Evolutionary conservation across 2,797 vertebrate species (phyloP).

Genomic region (Kryptopterus vitreolus): DNA sequence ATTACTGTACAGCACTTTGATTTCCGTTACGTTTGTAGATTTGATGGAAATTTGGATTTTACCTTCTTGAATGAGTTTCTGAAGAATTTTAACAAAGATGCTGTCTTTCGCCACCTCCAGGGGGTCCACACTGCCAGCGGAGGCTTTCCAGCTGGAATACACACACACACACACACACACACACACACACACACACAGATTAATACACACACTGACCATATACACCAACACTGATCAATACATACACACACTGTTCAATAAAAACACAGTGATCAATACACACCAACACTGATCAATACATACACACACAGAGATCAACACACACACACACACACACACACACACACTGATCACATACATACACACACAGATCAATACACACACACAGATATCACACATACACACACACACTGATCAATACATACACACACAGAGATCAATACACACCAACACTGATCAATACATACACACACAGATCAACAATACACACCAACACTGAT

Average conservation of each 20-base stretch:
- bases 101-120: constrained; percentile 91
- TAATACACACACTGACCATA: neutral
- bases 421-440: neutral
- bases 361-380: neutral
- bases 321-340: neutral
- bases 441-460: neutral
- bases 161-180: neutral
- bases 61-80: constrained; percentile 93
- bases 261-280: neutral
- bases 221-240: neutral
- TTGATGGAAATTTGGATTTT: neutral
- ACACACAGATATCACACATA: neutral
- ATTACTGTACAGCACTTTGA: neutral
- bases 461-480: neutral
- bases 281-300: neutral
- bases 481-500: too few species aligned
- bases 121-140: constrained; percentile 87
- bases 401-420: neutral
- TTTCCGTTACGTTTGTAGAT: neutral
- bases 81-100: constrained; percentile 90
- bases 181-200: neutral
- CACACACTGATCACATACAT: too few species aligned
- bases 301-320: too few species aligned
- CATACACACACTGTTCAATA: neutral
- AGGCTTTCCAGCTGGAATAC: constrained; percentile 81